phyloP scores from a whole-genome alignment of 2,113 vertebrate species.

The Podarcis cretensis region DNA sequence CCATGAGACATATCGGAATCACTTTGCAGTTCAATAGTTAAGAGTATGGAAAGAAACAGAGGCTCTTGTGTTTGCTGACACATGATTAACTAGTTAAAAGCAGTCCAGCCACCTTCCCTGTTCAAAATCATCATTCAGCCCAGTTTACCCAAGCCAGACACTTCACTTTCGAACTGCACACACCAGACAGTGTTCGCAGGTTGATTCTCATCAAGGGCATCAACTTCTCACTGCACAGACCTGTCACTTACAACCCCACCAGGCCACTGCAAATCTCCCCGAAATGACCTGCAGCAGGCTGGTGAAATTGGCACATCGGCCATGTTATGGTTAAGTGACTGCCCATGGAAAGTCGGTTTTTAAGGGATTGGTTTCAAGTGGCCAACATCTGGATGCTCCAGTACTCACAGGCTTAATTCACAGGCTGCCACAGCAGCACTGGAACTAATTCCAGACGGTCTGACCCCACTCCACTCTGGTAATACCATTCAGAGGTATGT shows the following conservation, averaged over 20 bases:
- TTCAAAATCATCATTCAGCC: not conserved
- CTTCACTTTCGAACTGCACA: not conserved
- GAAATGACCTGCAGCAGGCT: not conserved
- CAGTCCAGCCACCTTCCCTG: not conserved
- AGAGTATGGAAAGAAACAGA: slow-evolving; percentile 20
- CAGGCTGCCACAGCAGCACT: not conserved
- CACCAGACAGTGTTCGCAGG: not conserved
- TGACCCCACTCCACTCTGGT: not conserved
- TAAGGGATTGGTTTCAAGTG: not conserved
- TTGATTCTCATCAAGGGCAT: not conserved
- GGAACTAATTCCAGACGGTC: not conserved
- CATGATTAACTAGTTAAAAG: slow-evolving; percentile 33
- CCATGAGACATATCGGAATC: slow-evolving; percentile 34
- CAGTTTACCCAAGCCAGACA: not conserved
- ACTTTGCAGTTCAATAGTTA: slow-evolving; percentile 38
- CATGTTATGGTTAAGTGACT: not conserved
- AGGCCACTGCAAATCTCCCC: no score
- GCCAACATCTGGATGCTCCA: not conserved
- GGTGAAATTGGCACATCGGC: not conserved
- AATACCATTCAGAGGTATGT: not conserved
- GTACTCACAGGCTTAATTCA: no score
- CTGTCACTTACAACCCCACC: not conserved
- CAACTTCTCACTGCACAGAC: not conserved
- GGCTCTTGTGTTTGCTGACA: slow-evolving; percentile 8
- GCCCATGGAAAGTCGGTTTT: not conserved